Conservation (phyloP, 1,140 invertebrate genomes). For the Spodoptera frugiperda region DNA sequence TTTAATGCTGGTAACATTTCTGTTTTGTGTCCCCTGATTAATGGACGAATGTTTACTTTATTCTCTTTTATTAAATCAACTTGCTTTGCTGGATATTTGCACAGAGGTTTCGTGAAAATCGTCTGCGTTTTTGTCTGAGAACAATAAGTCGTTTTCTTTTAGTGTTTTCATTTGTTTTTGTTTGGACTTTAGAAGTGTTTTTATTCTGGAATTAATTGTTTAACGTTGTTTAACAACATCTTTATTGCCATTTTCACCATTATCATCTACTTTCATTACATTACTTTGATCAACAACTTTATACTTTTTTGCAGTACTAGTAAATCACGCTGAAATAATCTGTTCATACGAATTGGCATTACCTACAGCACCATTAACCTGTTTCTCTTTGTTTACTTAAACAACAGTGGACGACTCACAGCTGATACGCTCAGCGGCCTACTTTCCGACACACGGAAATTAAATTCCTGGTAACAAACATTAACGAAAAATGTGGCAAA, state of each 20-base stretch:
- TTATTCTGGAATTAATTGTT: no score
- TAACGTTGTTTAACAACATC: no score
- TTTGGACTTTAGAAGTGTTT: no score
- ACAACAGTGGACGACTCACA: conserved; percentile 18
- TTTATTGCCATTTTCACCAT: no score
- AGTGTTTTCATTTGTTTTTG: no score
- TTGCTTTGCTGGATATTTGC: background rate
- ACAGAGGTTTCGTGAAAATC: conserved; percentile 21
- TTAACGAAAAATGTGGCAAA: background rate
- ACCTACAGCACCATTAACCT: conserved; percentile 15
- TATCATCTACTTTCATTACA: no score
- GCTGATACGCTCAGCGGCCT: conserved; percentile 25
- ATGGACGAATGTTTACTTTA: conserved; percentile 30
- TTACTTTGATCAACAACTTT: no score
- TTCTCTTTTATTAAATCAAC: conserved; percentile 34
- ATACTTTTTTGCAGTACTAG: no score
- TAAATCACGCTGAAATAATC: background rate
- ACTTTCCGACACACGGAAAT: conserved; percentile 27
- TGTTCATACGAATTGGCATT: conserved; percentile 15
- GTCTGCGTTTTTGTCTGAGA: background rate
- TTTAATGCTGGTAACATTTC: conserved; percentile 34
- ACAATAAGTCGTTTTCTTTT: background rate
- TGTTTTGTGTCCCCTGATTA: conserved; percentile 42
- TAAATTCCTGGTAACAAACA: conserved; percentile 9
- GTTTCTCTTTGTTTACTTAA: conserved; percentile 33